phyloP scores from a whole-genome alignment of 2,888 invertebrate genomes.

The Frankliniella intonsa region DNA sequence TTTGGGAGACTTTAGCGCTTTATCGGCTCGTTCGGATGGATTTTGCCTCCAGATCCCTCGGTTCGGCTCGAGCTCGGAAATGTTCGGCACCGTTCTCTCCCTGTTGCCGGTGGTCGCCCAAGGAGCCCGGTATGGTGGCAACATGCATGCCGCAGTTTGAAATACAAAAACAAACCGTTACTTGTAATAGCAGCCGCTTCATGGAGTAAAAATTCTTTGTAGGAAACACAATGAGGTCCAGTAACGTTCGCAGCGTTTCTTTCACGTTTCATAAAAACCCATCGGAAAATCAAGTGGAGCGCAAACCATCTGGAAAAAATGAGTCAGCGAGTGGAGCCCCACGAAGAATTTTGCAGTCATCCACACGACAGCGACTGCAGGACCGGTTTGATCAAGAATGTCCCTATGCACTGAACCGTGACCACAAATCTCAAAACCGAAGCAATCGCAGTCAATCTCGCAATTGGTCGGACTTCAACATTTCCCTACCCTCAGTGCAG shows the following conservation, averaged over 20 bases:
- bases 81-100: neutral
- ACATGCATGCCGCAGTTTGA: neutral
- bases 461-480: constrained; percentile 9
- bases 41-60: too few relatives aligned
- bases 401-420: neutral
- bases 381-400: constrained; percentile 34
- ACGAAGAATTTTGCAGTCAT: neutral
- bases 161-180: constrained; percentile 23
- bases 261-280: constrained; percentile 38
- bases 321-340: neutral
- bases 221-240: neutral
- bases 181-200: neutral
- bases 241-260: constrained; percentile 37
- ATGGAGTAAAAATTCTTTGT: neutral
- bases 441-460: neutral
- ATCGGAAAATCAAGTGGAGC: constrained; percentile 19
- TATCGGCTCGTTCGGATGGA: too few relatives aligned
- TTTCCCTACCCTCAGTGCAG: constrained; percentile 54
- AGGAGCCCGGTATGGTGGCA: too few relatives aligned
- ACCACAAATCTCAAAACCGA: neutral
- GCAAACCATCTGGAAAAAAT: constrained; percentile 1
- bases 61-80: too few relatives aligned
- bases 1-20: too few relatives aligned
- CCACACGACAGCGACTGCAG: constrained; percentile 34
- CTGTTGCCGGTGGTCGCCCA: too few relatives aligned